A percentile compares a stretch with the other conserved stretches of the same genome.
These are phyloP conservation scores for Pollimyrus isidori DNA, from an alignment of 2,113 vertebrate genomes.

Conservation along the genomic window DNA sequence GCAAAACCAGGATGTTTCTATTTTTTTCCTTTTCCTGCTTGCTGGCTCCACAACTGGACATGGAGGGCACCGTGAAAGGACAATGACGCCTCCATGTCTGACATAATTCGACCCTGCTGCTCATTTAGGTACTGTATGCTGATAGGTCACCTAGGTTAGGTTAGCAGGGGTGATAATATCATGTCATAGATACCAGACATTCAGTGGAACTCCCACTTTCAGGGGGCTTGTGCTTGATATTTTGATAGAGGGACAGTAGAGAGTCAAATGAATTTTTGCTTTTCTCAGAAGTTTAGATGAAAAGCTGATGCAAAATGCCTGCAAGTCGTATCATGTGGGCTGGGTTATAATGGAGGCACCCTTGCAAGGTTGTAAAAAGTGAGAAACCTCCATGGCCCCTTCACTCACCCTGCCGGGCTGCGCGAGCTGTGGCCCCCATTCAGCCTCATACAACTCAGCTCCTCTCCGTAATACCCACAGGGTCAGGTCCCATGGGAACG, in stretches of 20 bases:
- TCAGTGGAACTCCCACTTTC: not conserved
- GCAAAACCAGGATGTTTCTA: not conserved
- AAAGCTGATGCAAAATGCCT: not conserved
- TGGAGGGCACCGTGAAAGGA: conserved; percentile 10
- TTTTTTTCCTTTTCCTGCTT: conserved; percentile 1
- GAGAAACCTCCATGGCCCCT: not conserved
- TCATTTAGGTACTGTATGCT: not conserved
- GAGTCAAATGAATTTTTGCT: not conserved
- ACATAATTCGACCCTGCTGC: not conserved
- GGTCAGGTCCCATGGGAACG: too few relatives aligned
- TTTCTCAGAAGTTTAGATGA: not conserved
- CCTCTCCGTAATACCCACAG: not conserved
- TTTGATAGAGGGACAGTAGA: not conserved
- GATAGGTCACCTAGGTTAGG: not conserved
- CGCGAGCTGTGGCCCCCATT: too few relatives aligned
- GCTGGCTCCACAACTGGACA: not conserved
- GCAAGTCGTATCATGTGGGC: not conserved
- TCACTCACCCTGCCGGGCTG: not conserved
- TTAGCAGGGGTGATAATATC: not conserved
- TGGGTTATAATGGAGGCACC: not conserved
- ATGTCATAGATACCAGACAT: not conserved
- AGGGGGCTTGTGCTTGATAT: not conserved
- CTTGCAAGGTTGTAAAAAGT: not conserved
- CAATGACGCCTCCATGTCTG: not conserved
- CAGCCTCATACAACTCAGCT: not conserved